Conservation (phyloP, 2,888 invertebrate species). For the Acronicta aceris region DNA sequence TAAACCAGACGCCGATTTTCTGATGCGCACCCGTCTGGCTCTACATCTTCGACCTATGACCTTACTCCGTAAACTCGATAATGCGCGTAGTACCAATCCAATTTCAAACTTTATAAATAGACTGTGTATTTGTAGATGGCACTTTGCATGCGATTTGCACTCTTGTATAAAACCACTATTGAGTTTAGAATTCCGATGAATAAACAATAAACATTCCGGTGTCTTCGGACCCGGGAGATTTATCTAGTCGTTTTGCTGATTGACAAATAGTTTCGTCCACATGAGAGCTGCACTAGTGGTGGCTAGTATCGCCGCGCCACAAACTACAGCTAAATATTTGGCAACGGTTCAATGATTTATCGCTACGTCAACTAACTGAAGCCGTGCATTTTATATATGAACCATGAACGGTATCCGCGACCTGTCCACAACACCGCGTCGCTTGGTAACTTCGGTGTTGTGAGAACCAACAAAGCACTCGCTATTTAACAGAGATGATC, state of each 20-base stretch:
- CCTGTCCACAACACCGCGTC: background rate
- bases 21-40: background rate
- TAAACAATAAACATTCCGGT: background rate
- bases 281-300: background rate
- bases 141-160: background rate
- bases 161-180: background rate
- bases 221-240: background rate
- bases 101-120: background rate
- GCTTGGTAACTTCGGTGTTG: background rate
- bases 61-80: background rate
- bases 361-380: slow-evolving; percentile 42
- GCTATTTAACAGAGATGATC: no score
- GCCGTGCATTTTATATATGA: slow-evolving; percentile 47
- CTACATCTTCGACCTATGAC: background rate
- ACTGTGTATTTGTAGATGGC: background rate
- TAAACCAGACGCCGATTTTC: background rate
- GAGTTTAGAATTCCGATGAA: background rate
- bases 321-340: slow-evolving; percentile 51
- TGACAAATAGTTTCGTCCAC: background rate
- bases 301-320: slow-evolving; percentile 16
- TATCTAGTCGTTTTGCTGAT: background rate
- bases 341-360: slow-evolving; percentile 62
- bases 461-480: no score
- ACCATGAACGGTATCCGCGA: slow-evolving; percentile 11
- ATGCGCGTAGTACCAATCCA: background rate